Conservation (phyloP, 35 echinoderm and acorn worm species). For the Diadema setosum region DNA sequence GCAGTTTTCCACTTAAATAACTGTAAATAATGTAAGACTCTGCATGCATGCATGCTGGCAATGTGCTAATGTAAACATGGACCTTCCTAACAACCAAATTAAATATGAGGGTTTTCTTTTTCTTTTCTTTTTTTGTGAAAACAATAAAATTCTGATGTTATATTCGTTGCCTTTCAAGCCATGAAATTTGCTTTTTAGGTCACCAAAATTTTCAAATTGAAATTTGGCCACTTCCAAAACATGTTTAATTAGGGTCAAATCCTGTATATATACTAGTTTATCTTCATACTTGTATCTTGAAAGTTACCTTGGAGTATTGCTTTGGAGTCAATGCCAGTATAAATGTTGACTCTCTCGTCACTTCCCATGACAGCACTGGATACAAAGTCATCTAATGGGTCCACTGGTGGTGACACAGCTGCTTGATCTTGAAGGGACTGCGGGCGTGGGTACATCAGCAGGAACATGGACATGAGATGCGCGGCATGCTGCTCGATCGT, state of each 20-base stretch:
- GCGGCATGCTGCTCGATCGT: neutral
- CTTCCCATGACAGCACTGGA: neutral
- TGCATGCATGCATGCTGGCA: neutral
- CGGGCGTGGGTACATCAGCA: neutral
- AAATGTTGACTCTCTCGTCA: conserved; percentile 44
- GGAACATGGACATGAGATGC: neutral
- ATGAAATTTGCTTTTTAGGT: neutral
- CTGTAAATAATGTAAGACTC: neutral
- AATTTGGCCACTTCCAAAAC: neutral
- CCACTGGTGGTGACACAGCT: neutral
- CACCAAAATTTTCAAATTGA: neutral
- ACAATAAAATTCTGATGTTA: neutral
- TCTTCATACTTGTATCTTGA: neutral
- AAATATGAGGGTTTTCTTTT: neutral
- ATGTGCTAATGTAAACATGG: neutral
- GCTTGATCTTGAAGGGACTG: neutral
- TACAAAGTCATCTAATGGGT: neutral
- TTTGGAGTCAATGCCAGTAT: conserved; percentile 34
- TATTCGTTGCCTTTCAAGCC: neutral
- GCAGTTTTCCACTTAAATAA: neutral
- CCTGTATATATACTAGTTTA: neutral
- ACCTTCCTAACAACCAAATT: neutral
- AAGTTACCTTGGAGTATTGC: conserved; percentile 3
- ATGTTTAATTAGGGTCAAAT: neutral
- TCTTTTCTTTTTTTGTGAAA: neutral